These are phyloP conservation scores for Silurus lanzhouensis DNA, from an alignment of 2,797 vertebrate genomes.

Conservation along the genomic window DNA sequence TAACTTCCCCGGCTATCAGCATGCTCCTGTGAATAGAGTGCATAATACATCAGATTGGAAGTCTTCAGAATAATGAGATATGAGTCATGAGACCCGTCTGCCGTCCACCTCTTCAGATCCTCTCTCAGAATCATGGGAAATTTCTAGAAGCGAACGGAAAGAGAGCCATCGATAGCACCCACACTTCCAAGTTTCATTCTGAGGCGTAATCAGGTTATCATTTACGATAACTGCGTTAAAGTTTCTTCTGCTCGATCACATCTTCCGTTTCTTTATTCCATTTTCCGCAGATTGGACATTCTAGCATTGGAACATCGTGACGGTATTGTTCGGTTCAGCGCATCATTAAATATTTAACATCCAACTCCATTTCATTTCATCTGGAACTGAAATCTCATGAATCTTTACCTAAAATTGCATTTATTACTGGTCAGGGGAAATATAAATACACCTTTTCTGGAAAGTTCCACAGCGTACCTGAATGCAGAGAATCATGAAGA, in stretches of 20 bases:
- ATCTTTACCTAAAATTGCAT: not conserved
- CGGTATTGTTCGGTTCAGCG: not conserved
- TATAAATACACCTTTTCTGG: too few species aligned
- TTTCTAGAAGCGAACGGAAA: not conserved
- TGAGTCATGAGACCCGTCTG: constrained; percentile 40
- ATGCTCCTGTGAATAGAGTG: constrained; percentile 20
- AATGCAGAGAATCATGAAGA: too few species aligned
- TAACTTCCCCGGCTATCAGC: constrained; percentile 23
- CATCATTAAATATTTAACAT: not conserved
- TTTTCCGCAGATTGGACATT: not conserved
- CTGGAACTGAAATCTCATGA: not conserved
- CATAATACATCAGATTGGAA: constrained; percentile 48
- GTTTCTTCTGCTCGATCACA: not conserved
- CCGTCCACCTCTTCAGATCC: constrained; percentile 16
- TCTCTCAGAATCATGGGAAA: constrained; percentile 4
- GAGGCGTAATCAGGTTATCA: not conserved
- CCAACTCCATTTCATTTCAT: not conserved
- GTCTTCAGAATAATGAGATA: constrained; percentile 52
- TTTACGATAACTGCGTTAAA: not conserved
- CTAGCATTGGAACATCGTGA: not conserved
- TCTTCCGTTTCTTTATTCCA: not conserved
- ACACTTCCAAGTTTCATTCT: not conserved
- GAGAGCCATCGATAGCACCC: constrained; percentile 2
- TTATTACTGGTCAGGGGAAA: not conserved
- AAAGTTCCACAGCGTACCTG: too few species aligned